Evolutionary conservation across 2,113 vertebrate species (phyloP), one percentile per base, ranked within the genome.

Genomic region (Girardinichthys multiradiatus): DNA sequence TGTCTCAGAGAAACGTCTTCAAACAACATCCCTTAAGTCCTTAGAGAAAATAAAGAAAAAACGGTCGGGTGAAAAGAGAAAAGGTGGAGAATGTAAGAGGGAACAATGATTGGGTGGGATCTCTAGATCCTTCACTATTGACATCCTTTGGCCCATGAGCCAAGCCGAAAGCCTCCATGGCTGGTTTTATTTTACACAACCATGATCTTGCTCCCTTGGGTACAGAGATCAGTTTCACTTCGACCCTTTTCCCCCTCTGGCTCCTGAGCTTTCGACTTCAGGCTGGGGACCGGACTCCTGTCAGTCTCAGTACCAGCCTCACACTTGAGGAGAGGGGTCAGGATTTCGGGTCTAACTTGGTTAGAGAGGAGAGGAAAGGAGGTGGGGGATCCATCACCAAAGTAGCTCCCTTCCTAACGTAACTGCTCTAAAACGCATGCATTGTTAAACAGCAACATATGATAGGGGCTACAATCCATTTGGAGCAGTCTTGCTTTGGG

Each of bases 401-500:
- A 88, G 74, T 71, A 85, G 70, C 70, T 73, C 81, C 64, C 42
- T 80, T 76, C 70, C 85, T 86, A 85, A 83, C 74, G 81, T 76
- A 76, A 75, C 72, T 74, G 67, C 68, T 54, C 71, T 82, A 79
- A 87, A 88, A 91, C 79, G 74, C 92, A 88, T 84, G 83, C 89
- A 87, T 83, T 86, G 89, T 90, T 95, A 90, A 93, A 89, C 81
- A 87, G 83, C 90, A 91, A 87, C 91, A 92, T 87, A 91, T 92
- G 82, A 92, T 82, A 78, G 80, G 81, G 77, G 90, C 83, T 91
- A 83, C 64, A 70, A 77, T 70, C 80, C 79, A 86, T 90, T 91
- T 89, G 84, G 85, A 90, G 82, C 72, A 79, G 83, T 76, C 77
- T 82, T 28, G 61, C 70, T 67, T 92, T 91, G 63, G 48, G 81